Conservation (phyloP, 1,140 invertebrate genomes). For the Cyrtorhinus lividipennis region DNA sequence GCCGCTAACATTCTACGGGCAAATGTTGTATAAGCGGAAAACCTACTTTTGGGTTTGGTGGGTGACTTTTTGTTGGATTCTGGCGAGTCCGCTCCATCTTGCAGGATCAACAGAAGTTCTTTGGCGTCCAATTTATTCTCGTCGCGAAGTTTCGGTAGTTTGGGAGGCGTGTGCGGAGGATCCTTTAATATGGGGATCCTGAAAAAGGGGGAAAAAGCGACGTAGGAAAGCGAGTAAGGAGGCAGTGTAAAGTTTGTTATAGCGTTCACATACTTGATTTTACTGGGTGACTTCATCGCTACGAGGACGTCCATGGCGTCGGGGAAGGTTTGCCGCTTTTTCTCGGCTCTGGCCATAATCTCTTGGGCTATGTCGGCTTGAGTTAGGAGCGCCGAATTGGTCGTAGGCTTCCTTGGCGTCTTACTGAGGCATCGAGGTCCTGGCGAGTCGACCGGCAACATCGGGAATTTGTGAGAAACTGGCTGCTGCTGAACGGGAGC, state of each 20-base stretch:
- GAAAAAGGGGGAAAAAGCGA: too few species aligned
- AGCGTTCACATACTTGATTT: conserved; percentile 32
- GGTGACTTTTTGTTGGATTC: too few species aligned
- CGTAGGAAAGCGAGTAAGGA: too few species aligned
- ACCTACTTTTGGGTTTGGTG: too few species aligned
- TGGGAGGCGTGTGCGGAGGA: conserved; percentile 7
- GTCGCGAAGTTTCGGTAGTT: conserved; percentile 7
- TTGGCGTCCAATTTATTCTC: conserved; percentile 29
- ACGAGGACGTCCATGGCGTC: conserved; percentile 34
- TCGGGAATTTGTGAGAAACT: too few species aligned
- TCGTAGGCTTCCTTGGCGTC: conserved; percentile 3
- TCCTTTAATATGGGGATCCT: not conserved
- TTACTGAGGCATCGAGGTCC: not conserved
- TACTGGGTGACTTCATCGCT: conserved; percentile 34
- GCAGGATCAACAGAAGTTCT: conserved; percentile 34
- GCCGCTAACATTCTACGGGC: too few species aligned
- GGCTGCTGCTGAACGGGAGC: too few species aligned
- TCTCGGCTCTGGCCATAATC: conserved; percentile 30
- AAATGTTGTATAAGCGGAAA: too few species aligned
- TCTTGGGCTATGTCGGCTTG: conserved; percentile 35
- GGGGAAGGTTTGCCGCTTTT: conserved; percentile 27
- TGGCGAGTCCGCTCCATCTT: conserved; percentile 35
- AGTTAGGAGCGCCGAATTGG: conserved; percentile 33
- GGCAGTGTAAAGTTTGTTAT: too few species aligned
- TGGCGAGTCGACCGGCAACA: too few species aligned